Base-by-base conservation (phyloP, 2,888 invertebrate species). In the Hirtodrosophila alboralis region DNA sequence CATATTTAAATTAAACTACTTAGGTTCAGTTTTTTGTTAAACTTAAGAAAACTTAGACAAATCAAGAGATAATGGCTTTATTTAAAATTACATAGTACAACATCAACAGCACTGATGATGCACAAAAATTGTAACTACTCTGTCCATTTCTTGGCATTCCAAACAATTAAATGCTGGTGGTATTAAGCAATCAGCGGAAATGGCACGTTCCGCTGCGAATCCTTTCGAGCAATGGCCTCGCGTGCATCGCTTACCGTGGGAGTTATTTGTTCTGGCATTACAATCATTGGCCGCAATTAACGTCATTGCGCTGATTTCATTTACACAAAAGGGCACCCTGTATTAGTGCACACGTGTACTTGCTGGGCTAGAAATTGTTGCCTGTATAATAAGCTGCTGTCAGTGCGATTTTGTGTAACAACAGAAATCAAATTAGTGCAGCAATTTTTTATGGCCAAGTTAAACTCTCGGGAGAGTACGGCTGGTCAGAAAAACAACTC, bases 401-500 rank as follows among this genome's bases (percentile, higher is more conserved):
- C 40, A 10, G 21, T 48, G 56, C 56, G 30, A 45, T 43, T 52
- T 52, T 36, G 2, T 40, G 28, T 26, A 45, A 52, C 14, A 45
- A 26, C 21, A 36, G 61, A 77, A 84, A 77, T 84, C 81, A 84
- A 84, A 79, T 79, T 84, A 84, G 81, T 67, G 57, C 57, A 61
- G 64, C 66, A 67, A 84, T 84, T 84, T 79, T 80, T 77, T 75
- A 79, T 77, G 21, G 16, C 26, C 30, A 52, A 58, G 30, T 27
- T 44, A 34, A 36, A 36, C 38, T 21, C 53, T 37, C 43, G 7
- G 13, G 61, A 67, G 36, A 38, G 26, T 12, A 21, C 23, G 47
- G 23, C 49, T 45, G 48, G 72, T 23, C 61, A 66, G 48, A 84
- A 79, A 64, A 78, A 74, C 66, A 80, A 67, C 56, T 80, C 78